phyloP scores from a whole-genome alignment of 2,113 vertebrate species.

The Hippolais icterina region DNA sequence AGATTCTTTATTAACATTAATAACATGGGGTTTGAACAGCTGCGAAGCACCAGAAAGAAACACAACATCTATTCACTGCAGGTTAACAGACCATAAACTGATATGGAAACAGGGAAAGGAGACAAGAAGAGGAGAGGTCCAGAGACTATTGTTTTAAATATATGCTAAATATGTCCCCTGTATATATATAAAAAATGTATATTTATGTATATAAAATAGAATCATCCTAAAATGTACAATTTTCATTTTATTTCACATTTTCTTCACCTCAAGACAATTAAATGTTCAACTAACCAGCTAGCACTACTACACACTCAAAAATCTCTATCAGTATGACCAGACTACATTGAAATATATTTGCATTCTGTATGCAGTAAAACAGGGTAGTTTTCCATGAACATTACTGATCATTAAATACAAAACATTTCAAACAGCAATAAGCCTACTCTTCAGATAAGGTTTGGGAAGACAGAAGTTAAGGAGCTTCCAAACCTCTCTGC shows the following conservation, averaged over 20 bases:
- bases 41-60: neutral
- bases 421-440: neutral
- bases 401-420: neutral
- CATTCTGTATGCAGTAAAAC: neutral
- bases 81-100: neutral
- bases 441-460: neutral
- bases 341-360: neutral
- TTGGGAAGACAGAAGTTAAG: neutral
- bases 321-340: neutral
- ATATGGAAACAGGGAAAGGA: neutral
- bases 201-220: neutral
- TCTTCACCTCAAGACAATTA: neutral
- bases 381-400: neutral
- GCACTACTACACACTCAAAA: neutral
- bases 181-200: neutral
- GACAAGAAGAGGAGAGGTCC: neutral
- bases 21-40: neutral
- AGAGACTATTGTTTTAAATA: neutral
- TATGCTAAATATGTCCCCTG: neutral
- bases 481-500: neutral
- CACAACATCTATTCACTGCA: neutral
- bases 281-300: neutral
- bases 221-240: neutral
- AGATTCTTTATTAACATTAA: neutral
- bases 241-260: neutral